Evolutionary conservation across 2,888 invertebrate genomes (phyloP), one percentile per base, ranked within the genome.

Genomic region (Labia minor): DNA sequence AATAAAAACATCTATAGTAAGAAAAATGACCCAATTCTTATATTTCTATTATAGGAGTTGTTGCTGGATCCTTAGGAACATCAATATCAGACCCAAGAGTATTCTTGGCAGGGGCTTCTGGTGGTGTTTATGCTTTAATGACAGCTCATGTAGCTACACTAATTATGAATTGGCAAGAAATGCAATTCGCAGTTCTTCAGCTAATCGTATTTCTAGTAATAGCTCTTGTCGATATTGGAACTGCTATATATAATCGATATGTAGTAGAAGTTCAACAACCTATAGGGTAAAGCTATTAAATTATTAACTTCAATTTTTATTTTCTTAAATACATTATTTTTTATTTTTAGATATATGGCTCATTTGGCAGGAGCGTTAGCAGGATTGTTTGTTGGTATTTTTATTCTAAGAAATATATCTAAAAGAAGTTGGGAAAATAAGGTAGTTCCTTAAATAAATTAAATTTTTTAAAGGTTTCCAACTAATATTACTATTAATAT

Each of bases 111-210:
- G 97, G 97, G 0, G 96, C 96, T 6, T 94, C 93, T 21, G 96
- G 95, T 0, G 96, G 96, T 0, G 95, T 95, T 6, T 97, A 97
- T 75, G 93, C 96, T 1, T 78, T 97, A 11, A 90, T 97, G 63
- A 89, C 95, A 0, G 96, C 95, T 0, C 96, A 97, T 75, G 85
- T 96, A 65, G 91, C 95, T 1, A 92, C 93, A 37, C 90, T 96
- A 67, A 85, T 95, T 66, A 88, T 95, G 87, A 99, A 99, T 78
- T 99, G 95, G 92, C 82, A 85, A 16, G 95, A 98, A 79, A 99
- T 99, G 98, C 92, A 95, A 74, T 94, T 89, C 76, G 93, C 94
- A 1, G 83, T 90, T 71, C 81, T 92, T 8, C 92, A 97, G 74
- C 81, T 97, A 20, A 75, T 90, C 6, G 85, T 95, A 19, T 91